These are phyloP conservation scores for Eulemur mongoz DNA, from an alignment of 2,797 vertebrate species.

Conservation along the genomic window DNA sequence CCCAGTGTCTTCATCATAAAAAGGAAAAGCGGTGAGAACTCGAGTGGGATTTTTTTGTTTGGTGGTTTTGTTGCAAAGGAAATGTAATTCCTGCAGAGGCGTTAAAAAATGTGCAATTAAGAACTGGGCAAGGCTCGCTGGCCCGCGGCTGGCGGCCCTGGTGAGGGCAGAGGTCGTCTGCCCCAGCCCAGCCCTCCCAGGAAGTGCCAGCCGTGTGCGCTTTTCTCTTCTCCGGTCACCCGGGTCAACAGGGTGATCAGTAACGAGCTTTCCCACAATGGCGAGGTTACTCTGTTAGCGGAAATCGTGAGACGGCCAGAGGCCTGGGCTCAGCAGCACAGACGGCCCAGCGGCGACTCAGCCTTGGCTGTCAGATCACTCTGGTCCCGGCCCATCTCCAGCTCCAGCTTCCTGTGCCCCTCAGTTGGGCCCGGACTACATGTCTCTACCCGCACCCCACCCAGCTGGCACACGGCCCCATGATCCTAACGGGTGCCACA, in stretches of 20 bases:
- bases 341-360: rapidly evolving
- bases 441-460: neutral
- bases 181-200: rapidly evolving
- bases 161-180: neutral
- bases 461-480: neutral
- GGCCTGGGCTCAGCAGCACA: neutral
- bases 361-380: rapidly evolving
- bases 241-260: rapidly evolving
- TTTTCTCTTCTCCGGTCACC: neutral
- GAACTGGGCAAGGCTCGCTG: rapidly evolving
- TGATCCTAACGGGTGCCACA: rapidly evolving
- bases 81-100: rapidly evolving
- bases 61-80: neutral
- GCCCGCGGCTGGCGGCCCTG: neutral
- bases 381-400: rapidly evolving
- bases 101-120: neutral
- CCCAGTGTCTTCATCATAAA: neutral
- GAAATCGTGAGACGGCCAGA: neutral
- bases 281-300: no score
- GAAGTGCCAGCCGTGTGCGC: no score
- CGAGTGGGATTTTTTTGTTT: neutral
- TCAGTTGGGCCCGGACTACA: neutral
- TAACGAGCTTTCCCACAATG: neutral
- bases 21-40: neutral
- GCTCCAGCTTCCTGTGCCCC: rapidly evolving